Percentiles rank a stretch among this genome's conserved stretches.
Conservation (phyloP, 2,888 invertebrate species). For the Tenthredo notha region DNA sequence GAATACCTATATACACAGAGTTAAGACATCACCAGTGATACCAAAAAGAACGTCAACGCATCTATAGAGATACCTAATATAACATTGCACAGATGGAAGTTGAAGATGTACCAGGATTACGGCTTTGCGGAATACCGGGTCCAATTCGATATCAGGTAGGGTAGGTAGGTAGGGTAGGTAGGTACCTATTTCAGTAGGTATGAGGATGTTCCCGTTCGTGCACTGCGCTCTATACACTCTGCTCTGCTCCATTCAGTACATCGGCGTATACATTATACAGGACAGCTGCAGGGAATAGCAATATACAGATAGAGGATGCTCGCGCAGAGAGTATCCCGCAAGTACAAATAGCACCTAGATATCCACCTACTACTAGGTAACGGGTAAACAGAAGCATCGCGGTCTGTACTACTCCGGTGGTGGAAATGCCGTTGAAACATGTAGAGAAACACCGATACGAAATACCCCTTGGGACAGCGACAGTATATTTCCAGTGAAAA, state of each 20-base stretch:
- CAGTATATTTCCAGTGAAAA: conserved; percentile 40
- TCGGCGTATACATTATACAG: conserved; percentile 31
- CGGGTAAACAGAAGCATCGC: conserved; percentile 43
- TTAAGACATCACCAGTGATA: conserved; percentile 14
- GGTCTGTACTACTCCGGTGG: conserved; percentile 11
- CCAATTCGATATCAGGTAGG: conserved; percentile 21
- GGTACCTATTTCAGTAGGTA: not conserved
- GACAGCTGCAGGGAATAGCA: conserved; percentile 46
- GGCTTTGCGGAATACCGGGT: not conserved
- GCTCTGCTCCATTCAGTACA: conserved; percentile 16
- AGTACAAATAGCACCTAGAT: conserved; percentile 33
- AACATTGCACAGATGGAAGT: not conserved
- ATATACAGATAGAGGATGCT: conserved; percentile 13
- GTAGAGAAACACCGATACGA: conserved; percentile 20
- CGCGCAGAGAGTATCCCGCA: conserved; percentile 6
- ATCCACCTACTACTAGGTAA: conserved; percentile 11
- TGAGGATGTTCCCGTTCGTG: conserved; percentile 28
- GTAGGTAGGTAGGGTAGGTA: too few species aligned
- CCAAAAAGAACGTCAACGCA: conserved; percentile 18
- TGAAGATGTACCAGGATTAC: not conserved
- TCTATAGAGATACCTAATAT: not conserved
- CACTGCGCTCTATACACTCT: not conserved
- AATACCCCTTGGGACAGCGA: conserved; percentile 41
- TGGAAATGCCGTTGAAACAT: conserved; percentile 37
- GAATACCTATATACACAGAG: not conserved